Conservation (phyloP, 2,797 vertebrate genomes). For the Eulemur albifrons region DNA sequence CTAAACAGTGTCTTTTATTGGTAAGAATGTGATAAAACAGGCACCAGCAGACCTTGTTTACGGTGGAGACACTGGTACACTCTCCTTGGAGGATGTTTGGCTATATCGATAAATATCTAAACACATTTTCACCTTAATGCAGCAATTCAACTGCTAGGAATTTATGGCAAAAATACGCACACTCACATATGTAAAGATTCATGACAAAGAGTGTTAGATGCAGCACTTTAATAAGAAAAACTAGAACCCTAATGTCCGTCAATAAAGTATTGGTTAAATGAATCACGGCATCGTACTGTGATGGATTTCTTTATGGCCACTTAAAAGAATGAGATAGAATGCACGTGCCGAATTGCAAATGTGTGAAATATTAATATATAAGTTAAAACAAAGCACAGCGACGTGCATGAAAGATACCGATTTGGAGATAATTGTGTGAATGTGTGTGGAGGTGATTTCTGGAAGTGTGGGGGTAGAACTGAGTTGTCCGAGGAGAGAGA, state of each 20-base stretch:
- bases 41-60: not conserved
- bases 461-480: not conserved
- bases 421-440: not conserved
- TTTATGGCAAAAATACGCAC: not conserved
- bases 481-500: not conserved
- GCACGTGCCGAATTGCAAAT: not conserved
- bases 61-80: accelerated
- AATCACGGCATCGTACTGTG: not conserved
- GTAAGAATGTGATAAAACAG: not conserved
- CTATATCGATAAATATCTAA: not conserved
- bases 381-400: not conserved
- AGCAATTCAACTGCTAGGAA: not conserved
- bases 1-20: not conserved
- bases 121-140: not conserved
- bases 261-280: not conserved
- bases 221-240: not conserved
- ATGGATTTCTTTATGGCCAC: not conserved
- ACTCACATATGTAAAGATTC: not conserved
- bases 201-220: not conserved
- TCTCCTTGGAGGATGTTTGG: not conserved
- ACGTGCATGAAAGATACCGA: not conserved
- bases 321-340: not conserved
- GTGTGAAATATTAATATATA: not conserved
- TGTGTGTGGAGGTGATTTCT: not conserved
- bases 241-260: not conserved